Evolutionary conservation across 2,888 invertebrate genomes (phyloP).

Genomic region (Volucella bombylans): DNA sequence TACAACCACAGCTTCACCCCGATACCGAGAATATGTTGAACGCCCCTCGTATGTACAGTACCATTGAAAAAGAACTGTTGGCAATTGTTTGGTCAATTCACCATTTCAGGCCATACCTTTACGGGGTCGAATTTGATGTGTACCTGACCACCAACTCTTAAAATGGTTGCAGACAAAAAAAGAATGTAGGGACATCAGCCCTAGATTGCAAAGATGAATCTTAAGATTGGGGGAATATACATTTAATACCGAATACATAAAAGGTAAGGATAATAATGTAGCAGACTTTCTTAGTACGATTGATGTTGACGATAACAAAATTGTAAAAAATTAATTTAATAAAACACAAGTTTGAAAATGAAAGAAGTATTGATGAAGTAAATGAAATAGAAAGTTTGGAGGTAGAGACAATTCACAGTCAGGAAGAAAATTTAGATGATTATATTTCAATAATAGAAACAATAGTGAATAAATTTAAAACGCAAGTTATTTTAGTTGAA

Average conservation of each 20-base stretch:
- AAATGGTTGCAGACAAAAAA: conserved; percentile 55
- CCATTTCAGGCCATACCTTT: conserved; percentile 37
- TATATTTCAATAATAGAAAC: background rate
- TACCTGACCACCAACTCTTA: conserved; percentile 24
- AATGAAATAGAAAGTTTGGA: no score
- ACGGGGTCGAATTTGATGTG: conserved; percentile 25
- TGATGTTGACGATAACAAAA: conserved; percentile 20
- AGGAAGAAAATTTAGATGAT: no score
- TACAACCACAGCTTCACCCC: no score
- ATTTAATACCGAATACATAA: conserved; percentile 48
- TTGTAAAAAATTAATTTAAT: background rate
- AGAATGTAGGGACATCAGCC: conserved; percentile 45
- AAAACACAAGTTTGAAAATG: no score
- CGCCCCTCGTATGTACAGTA: conserved; percentile 29
- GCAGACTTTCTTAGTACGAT: conserved; percentile 50
- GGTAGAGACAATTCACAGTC: no score
- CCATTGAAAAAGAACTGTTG: conserved; percentile 33
- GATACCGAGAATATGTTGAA: no score
- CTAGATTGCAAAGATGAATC: conserved; percentile 41
- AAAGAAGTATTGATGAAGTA: no score
- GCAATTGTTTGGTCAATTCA: conserved; percentile 39
- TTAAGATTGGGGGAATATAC: conserved; percentile 47
- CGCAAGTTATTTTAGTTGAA: no score
- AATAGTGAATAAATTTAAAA: conserved; percentile 1
- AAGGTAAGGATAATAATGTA: conserved; percentile 47